Base-by-base conservation (phyloP, 2,797 vertebrate genomes). In the Hoplostethus mediterraneus region DNA sequence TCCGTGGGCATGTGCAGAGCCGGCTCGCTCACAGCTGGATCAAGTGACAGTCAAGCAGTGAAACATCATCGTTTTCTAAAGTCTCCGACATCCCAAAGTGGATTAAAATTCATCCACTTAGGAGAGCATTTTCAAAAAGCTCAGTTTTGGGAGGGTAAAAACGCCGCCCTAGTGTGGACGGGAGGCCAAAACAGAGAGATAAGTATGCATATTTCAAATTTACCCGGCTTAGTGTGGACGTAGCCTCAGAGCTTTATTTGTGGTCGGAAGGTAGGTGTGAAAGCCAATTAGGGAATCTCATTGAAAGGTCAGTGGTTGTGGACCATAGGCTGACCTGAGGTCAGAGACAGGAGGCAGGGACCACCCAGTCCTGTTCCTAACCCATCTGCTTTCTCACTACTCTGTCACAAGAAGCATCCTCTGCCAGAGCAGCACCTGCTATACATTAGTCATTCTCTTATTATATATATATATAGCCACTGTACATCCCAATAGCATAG, bases 371-470 rank as follows among this genome's bases (percentile, higher is more conserved):
- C 53, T 60, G 10, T 48, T 63, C 44, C 10, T 62, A 47, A 31
- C 30, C 42, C 0, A 0, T 45, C 11, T 36, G 59, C 63, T 44
- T 42, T 63, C 55, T 61, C 57, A 55, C 7, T 17, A 5, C 21
- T 25, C 38, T 4, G 9, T 56, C 47, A 73, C 2, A 36, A 28
- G 53, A 70, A n/a, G 16, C 13, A 71, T 63, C 77, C 70, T 16
- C 38, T 40, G 38, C 8, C 48, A 31, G 5, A 60, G 12, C 66
- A 75, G 55, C 73, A 78, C 53, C 72, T 65, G 80, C 73, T 81
- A 31, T 17, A 12, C 58, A 61, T 74, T 63, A 10, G 30, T 53
- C 69, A 58, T 33, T 64, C 31, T 36, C 47, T 33, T 61, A 45
- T 21, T 21, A 21, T 21, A 21, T 21, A 21, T 21, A 21, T 61